These are phyloP conservation scores for Acanthornis magna DNA, from an alignment of 2,797 vertebrate species.

Conservation along the genomic window DNA sequence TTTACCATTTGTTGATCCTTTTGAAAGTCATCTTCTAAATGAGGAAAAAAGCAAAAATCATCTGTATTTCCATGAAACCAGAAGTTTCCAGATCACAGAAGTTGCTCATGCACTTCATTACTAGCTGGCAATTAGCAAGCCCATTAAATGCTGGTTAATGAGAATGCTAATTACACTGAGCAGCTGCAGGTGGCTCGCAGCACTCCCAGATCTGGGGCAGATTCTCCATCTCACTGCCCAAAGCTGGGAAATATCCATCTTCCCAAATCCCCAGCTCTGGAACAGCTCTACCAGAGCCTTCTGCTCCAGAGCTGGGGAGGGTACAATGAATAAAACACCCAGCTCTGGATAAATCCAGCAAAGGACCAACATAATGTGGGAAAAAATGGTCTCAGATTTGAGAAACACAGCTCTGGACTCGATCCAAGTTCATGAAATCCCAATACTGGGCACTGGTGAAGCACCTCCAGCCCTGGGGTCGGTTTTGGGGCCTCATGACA, in stretches of 20 bases:
- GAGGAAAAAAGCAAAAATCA: neutral
- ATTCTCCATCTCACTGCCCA: neutral
- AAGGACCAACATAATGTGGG: rapidly evolving
- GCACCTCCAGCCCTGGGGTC: rapidly evolving
- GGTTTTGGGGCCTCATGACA: rapidly evolving
- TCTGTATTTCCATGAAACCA: neutral
- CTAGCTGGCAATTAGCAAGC: neutral
- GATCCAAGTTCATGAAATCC: neutral
- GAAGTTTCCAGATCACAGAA: neutral
- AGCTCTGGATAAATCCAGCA: neutral
- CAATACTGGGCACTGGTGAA: neutral
- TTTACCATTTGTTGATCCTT: neutral
- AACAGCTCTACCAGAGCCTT: neutral
- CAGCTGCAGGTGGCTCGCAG: constrained; percentile 30
- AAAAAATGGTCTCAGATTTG: neutral
- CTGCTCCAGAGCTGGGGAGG: neutral
- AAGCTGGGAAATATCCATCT: neutral
- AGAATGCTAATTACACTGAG: constrained; percentile 20
- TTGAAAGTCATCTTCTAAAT: neutral
- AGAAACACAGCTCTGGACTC: neutral
- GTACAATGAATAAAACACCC: neutral
- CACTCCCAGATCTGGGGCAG: neutral
- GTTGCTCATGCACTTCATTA: neutral
- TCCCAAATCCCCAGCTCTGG: neutral
- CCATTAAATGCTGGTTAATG: constrained; percentile 10